phyloP scores from a whole-genome alignment of 1,140 invertebrate genomes.

The Eurosta solidaginis region DNA sequence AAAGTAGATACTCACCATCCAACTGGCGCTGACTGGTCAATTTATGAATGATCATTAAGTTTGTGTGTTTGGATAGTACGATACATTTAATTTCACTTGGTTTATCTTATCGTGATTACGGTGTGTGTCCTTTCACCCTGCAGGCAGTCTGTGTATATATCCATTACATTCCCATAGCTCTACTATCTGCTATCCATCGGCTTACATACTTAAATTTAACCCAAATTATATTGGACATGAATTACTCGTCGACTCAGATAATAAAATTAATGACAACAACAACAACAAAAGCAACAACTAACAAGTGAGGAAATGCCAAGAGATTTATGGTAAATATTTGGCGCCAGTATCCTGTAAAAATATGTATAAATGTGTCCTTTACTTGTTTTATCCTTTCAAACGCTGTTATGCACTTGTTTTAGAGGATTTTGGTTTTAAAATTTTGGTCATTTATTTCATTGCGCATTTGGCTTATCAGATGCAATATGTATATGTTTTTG shows the following conservation, averaged over 20 bases:
- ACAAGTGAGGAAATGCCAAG: constrained; percentile 13
- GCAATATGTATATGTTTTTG: too few species aligned
- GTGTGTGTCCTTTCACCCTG: constrained; percentile 1
- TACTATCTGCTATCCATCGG: background rate
- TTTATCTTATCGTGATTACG: constrained; percentile 23
- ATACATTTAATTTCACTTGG: background rate
- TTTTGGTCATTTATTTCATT: background rate
- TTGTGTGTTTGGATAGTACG: background rate
- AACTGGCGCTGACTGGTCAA: constrained; percentile 1
- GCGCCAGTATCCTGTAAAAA: background rate
- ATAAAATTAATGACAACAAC: background rate
- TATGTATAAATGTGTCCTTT: constrained; percentile 3
- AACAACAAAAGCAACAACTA: background rate
- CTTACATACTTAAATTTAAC: background rate
- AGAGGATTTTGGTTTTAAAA: background rate
- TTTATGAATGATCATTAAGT: constrained; percentile 28
- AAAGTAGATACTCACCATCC: background rate
- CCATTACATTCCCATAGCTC: background rate
- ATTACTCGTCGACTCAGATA: background rate
- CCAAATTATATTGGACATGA: constrained; percentile 26
- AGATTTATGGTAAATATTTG: constrained; percentile 13
- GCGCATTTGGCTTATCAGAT: constrained; percentile 1
- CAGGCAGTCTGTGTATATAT: background rate
- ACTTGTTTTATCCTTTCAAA: constrained; percentile 12
- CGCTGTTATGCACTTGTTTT: background rate